Evolutionary conservation across 2,797 vertebrate species (phyloP), one percentile per base, ranked within the genome.

Genomic region (Perodicticus potto): DNA sequence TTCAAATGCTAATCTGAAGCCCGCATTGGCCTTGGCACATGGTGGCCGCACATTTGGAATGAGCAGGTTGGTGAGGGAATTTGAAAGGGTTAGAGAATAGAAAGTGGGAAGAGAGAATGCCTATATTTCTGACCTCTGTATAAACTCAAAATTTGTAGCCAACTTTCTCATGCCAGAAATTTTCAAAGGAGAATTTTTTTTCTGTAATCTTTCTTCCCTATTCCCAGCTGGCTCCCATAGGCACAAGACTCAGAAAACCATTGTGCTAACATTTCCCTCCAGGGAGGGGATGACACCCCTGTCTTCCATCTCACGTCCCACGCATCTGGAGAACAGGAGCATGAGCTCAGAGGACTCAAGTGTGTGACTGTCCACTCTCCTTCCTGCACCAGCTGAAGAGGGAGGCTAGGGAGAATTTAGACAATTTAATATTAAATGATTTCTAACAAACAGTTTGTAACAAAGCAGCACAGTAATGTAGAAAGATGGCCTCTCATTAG

Each of bases 291-390:
- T 8, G 5, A 20, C 29, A 19, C 0, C 53, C 23, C 7, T 72
- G 29, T 83, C 63, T 32, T 29, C 12, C 40, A 9, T 34, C 3
- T 29, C 29, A n/a, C 13, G 17, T 78, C 14, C 32, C 10, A 32
- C 7, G 55, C 70, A 45, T 29, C 40, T 61, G n/a, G 34, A 57
- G 53, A 65, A 53, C 6, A 32, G 5, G 0, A 49, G 76, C 78
- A n/a, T 2, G 0, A 10, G 29, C 9, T 2, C 7, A 19, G 61
- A 69, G 49, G 27, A 13, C 17, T 14, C 6, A 5, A 11, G 59
- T 25, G 32, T 2, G 0, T 1, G 13, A n/a, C 6, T 34, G 3
- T 0, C 32, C 13, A 7, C 43, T 55, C 16, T 55, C 53, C 78
- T 86, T 43, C 32, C 22, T 19, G 25, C 4, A 59, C 27, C 1